Evolutionary conservation across 2,888 invertebrate species (phyloP), one percentile per base, ranked within the genome.

Genomic region (Camponotus fellah): DNA sequence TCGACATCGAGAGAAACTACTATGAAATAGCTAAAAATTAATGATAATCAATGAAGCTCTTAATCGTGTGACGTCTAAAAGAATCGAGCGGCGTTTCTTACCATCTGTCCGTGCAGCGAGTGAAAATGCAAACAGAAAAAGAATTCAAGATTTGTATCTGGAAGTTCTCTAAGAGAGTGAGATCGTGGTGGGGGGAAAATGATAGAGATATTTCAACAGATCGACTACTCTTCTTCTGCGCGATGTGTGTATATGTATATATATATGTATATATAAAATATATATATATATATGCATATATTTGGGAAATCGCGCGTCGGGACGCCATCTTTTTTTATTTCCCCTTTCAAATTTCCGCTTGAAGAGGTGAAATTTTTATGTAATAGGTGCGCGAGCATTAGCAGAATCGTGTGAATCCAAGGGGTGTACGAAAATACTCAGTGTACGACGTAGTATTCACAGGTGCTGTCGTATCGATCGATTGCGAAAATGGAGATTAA

Each of bases 71-170:
- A 91, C 90, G 92, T 92, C 89, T 88, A 92, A 82, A 89, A 92
- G 90, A 92, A 88, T 93, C 90, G 91, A 92, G 87, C 90, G 92
- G 91, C 91, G 92, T 91, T 93, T 95, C 95, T 95, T 95, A 95
- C 95, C 95, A 95, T 95, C 95, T 95, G 94, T 94, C 95, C 95
- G 91, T 92, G 94, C 94, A 93, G 94, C 94, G 92, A 91, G 89
- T 91, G 89, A 90, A 71, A 90, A 90, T 88, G 86, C 83, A 89
- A 91, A 91, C 86, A 91, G 87, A 90, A 90, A 91, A 65, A 90
- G 83, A 90, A 88, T 90, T 91, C 82, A 91, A 87, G 84, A 89
- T 89, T 83, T 88, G 84, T 83, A 83, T 82, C 84, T 81, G 86
- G 85, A 75, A 87, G 53, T 89, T 71, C 72, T 49, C 26, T 26